Conservation (phyloP, 2,797 vertebrate genomes). For the Onychomys leucogaster region DNA sequence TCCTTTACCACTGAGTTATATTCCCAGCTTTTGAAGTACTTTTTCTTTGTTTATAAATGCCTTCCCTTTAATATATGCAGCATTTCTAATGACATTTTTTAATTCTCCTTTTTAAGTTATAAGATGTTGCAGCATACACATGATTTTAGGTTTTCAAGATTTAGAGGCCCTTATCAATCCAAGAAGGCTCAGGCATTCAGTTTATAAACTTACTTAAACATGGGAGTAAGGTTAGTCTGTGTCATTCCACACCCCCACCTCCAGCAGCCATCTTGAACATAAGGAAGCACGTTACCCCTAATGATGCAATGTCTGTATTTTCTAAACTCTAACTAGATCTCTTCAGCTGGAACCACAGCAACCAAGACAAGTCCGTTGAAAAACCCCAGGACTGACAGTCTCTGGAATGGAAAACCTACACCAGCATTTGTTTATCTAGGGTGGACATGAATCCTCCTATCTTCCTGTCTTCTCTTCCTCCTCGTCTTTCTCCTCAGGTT, state of each 20-base stretch:
- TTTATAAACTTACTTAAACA: background rate
- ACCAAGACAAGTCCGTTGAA: background rate
- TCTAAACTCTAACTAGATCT: background rate
- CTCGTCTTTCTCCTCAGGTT: background rate
- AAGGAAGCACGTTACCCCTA: background rate
- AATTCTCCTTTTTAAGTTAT: constrained; percentile 21
- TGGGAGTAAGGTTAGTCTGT: background rate
- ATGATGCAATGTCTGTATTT: background rate
- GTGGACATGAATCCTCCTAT: rapidly evolving
- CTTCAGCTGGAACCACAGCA: background rate
- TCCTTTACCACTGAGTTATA: background rate
- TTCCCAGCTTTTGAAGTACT: background rate
- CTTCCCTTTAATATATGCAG: background rate
- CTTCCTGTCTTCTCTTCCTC: background rate
- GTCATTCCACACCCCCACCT: background rate
- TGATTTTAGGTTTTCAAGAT: background rate
- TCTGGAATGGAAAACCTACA: background rate
- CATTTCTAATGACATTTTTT: background rate
- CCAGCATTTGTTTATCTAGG: rapidly evolving
- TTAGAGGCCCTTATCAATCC: background rate
- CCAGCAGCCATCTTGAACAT: background rate
- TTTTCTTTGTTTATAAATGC: background rate
- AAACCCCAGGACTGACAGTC: rapidly evolving
- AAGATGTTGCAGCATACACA: background rate
- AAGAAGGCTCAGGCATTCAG: background rate